These are phyloP conservation scores for Cuculus canorus DNA, from an alignment of 2,797 vertebrate species.

Conservation along the genomic window DNA sequence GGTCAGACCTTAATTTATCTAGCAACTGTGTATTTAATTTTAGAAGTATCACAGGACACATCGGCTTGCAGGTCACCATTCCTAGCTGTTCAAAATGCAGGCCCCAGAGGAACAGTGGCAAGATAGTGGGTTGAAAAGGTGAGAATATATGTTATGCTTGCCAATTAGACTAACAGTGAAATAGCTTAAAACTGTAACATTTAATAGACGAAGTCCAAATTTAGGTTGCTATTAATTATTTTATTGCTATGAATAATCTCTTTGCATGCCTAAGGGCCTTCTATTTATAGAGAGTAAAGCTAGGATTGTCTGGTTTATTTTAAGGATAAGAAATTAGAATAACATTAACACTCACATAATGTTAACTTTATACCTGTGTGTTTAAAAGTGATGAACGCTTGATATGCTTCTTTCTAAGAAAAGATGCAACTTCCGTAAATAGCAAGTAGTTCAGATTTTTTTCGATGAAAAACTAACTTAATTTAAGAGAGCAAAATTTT, in stretches of 20 bases:
- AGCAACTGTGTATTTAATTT: conserved; percentile 85
- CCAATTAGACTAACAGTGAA: conserved; percentile 39
- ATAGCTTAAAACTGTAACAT: conserved; percentile 25
- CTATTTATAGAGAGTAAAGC: conserved; percentile 44
- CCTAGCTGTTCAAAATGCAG: conserved; percentile 75
- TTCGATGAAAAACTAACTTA: neutral
- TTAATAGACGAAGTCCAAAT: conserved; percentile 5
- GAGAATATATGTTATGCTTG: conserved; percentile 71
- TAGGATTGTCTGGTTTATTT: conserved; percentile 53
- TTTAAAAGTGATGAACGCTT: neutral
- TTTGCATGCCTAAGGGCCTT: conserved; percentile 4
- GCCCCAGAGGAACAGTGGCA: conserved; percentile 72
- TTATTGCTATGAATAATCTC: conserved; percentile 38
- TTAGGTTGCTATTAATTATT: conserved; percentile 8
- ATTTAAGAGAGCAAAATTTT: neutral
- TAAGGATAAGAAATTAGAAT: conserved; percentile 47
- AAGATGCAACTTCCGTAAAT: neutral
- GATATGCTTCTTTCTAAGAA: neutral
- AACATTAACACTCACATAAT: conserved; percentile 1
- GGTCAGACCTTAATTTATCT: conserved; percentile 91
- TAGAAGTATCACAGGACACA: conserved; percentile 79
- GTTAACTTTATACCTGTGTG: neutral
- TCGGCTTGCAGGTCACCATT: conserved; percentile 65
- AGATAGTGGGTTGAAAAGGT: conserved; percentile 79
- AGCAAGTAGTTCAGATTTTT: neutral